Evolutionary conservation across 1,140 invertebrate genomes (phyloP), one percentile per base, ranked within the genome.

Genomic region (Drosophila kikkawai): DNA sequence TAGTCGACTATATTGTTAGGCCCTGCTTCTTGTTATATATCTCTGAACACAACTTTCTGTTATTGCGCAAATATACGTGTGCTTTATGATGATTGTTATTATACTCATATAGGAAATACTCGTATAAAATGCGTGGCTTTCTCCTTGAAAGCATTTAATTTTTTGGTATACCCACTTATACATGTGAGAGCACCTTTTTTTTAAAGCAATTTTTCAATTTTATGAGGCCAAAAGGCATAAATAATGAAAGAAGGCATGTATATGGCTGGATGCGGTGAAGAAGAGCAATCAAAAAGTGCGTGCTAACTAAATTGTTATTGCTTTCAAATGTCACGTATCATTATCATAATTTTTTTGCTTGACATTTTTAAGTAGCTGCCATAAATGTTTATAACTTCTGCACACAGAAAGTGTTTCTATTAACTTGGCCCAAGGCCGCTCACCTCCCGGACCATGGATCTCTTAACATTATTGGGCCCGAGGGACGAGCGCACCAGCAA

Each of bases 251-350:
- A 42, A 77, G 12, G 29, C 34, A 55, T 17, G 34, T 29, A 59
- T 12, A 44, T 48, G 65, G 29, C 45, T 34, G 53, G 11, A 36
- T 41, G 44, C 69, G 69, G 69, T 42, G 55, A 77, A 34, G 59
- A 45, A 57, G 61, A 75, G 85, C 84, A 88, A 90, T 90, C 84
- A 90, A 81, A 88, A 88, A 84, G 85, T 90, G 85, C 66, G 84
- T 88, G 84, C 84, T 87, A 88, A 87, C 84, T 87, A 87, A 87
- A 87, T 88, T 90, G 85, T 88, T 90, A 90, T 88, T 88, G 84
- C 84, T 90, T 88, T 88, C 85, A 84, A 90, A 90, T 88, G 84
- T 88, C 84, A 90, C 84, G 84, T 88, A 88, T 88, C 84, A 88
- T 88, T 88, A 90, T 90, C 85, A 88, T 88, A 88, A 90, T 88